These are phyloP conservation scores for Acanthornis magna DNA, from an alignment of 2,797 vertebrate genomes.

Conservation along the genomic window DNA sequence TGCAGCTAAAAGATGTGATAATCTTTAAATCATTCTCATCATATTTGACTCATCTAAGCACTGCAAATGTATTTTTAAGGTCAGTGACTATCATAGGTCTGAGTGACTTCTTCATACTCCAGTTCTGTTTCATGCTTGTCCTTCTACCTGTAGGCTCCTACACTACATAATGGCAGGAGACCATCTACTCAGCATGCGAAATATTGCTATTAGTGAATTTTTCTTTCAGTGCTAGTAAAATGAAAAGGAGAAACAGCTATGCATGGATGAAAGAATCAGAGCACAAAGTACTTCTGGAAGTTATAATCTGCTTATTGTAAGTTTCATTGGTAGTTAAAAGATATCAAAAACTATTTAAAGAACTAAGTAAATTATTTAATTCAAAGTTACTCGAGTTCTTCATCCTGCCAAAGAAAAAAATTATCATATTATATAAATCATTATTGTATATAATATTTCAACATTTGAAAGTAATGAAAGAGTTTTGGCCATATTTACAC, in stretches of 20 bases:
- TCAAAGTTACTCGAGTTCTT: neutral
- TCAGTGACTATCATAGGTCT: neutral
- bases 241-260: neutral
- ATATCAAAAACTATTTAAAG: neutral
- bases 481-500: neutral
- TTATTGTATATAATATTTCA: neutral
- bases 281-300: neutral
- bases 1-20: neutral
- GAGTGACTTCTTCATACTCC: neutral
- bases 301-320: neutral
- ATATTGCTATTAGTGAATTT: neutral
- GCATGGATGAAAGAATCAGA: neutral
- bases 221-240: neutral
- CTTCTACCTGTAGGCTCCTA: neutral
- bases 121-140: neutral
- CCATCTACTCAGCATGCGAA: neutral
- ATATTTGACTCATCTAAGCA: neutral
- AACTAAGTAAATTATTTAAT: neutral
- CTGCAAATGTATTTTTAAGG: neutral
- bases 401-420: neutral
- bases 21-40: neutral
- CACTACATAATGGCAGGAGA: neutral
- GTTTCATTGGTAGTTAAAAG: neutral
- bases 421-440: neutral
- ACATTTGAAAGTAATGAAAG: neutral